Evolutionary conservation across 2,113 vertebrate genomes (phyloP), one percentile per base, ranked within the genome.

Genomic region (Campylomormyrus numenius): DNA sequence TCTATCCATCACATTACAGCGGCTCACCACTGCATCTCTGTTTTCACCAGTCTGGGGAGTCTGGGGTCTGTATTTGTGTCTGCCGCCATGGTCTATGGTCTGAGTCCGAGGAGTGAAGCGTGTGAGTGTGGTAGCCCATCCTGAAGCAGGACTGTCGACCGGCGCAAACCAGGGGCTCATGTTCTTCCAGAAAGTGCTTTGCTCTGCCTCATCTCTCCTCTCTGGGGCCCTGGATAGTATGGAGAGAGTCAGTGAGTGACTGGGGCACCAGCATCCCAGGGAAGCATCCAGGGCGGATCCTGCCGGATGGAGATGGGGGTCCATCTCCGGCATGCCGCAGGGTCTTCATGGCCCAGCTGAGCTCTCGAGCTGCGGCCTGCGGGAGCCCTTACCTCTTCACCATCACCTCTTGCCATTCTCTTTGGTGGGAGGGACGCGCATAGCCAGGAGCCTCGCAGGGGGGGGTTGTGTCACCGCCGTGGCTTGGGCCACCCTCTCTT

Each of bases 321-420:
- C 27, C 48, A 58, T 58, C 87, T 83, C 66, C 85, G 90, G 66
- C 88, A 74, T 88, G 89, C 85, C 45, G 35, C 70, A 85, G 80
- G 74, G 39, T 66, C 62, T 83, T 62, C 10, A 13, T 13, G 85
- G n/a, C 49, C n/a, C n/a, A 13, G 85, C 85, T 35, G 49, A 85
- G 49, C 85, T 62, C 48, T 5, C 11, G 0, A n/a, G 45, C 74
- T 50, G 27, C 1, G 1, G 13, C 13, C 46, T n/a, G 85, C 8
- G 49, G 83, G 84, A 35, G 58, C 48, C 46, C n/a, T 52, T 6
- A 13, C 19, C 46, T 52, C 74, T 77, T 88, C 90, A 58, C 45
- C 92, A 91, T 96, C 95, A 97, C 95, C 96, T 96, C 89, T 93
- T 94, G 11, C 93, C 92, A 21, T 42, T 92, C 35, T 87, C 91